phyloP scores from a whole-genome alignment of 2,797 vertebrate genomes.

The Nannoperca australis region DNA sequence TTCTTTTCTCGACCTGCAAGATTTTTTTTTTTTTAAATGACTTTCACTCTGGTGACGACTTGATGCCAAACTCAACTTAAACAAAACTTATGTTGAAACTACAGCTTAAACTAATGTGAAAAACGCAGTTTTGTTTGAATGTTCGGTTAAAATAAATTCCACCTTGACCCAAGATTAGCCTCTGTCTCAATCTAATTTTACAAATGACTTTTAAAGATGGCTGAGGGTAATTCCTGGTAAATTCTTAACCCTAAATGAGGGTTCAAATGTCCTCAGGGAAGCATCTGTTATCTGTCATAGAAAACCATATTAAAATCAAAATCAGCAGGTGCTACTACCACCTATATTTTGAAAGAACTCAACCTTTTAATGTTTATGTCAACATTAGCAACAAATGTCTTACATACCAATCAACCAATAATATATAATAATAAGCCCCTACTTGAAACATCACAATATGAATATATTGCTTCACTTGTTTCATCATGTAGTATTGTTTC shows the following conservation, averaged over 20 bases:
- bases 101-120: background rate
- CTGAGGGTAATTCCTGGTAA: constrained; percentile 4
- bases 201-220: constrained; percentile 8
- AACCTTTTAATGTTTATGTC: background rate
- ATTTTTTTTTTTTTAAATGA: background rate
- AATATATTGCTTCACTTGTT: background rate
- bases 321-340: constrained; percentile 5
- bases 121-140: background rate
- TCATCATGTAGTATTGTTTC: background rate
- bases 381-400: background rate
- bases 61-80: background rate
- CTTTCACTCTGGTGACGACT: background rate
- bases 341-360: background rate
- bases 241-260: background rate
- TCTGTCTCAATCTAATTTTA: background rate
- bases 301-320: constrained; percentile 18
- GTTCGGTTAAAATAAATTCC: background rate
- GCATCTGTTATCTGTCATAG: constrained; percentile 5
- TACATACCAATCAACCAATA: background rate
- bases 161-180: background rate
- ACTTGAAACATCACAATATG: background rate
- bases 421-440: background rate
- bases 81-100: constrained; percentile 14
- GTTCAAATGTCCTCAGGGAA: constrained; percentile 6
- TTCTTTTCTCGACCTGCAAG: background rate